Evolutionary conservation across 1,140 invertebrate species (phyloP).

Genomic region (Whitmania pigra): DNA sequence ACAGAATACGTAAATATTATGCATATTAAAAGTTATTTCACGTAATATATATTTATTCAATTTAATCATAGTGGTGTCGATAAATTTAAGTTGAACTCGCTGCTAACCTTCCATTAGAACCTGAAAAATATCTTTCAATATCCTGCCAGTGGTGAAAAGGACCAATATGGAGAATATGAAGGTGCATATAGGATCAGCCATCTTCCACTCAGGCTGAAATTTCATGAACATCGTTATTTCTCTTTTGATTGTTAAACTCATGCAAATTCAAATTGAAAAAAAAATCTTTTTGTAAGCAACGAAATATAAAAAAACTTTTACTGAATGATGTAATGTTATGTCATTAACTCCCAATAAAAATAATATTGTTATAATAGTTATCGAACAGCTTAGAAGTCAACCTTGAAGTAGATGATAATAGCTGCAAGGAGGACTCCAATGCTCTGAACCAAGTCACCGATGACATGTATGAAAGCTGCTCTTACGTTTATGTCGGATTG

Average conservation of each 20-base stretch:
- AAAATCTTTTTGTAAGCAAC: neutral
- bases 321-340: neutral
- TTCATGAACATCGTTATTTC: neutral
- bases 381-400: conserved; percentile 33
- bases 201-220: conserved; percentile 64
- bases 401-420: conserved; percentile 74
- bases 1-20: too few relatives aligned
- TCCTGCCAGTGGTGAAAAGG: conserved; percentile 81
- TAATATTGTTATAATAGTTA: neutral
- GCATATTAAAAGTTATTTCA: too few relatives aligned
- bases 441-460: conserved; percentile 88
- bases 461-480: conserved; percentile 85
- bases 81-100: neutral
- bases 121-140: conserved; percentile 76
- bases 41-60: too few relatives aligned
- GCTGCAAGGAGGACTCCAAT: conserved; percentile 82
- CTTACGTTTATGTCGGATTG: conserved; percentile 72
- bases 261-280: neutral
- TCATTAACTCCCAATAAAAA: neutral
- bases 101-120: conserved; percentile 82
- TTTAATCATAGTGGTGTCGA: too few relatives aligned
- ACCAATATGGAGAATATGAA: conserved; percentile 92
- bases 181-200: conserved; percentile 96
- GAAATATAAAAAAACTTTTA: neutral
- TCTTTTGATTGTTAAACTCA: neutral